A percentile compares a stretch with the other conserved stretches of the same genome.
Evolutionary conservation across 92 coral and sea anemone species (phyloP).

Genomic region (Porites lobata): DNA sequence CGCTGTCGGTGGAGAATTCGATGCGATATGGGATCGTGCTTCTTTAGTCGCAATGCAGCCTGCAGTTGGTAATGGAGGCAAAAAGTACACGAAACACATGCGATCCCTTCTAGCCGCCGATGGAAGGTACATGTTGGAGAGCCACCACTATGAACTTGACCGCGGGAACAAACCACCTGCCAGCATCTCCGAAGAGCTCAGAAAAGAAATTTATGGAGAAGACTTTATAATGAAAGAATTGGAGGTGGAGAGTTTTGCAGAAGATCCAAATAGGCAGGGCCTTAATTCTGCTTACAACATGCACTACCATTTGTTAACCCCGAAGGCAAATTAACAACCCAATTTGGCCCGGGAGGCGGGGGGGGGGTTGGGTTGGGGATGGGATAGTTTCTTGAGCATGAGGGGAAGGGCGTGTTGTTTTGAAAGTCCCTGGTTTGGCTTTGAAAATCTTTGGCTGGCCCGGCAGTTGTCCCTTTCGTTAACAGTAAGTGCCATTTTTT

Average conservation of each 20-base stretch:
- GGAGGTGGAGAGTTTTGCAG: not conserved
- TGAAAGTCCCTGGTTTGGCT: too few relatives aligned
- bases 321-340: not conserved
- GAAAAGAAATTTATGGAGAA: conserved; percentile 33
- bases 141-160: conserved; percentile 26
- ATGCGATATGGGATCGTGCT: conserved; percentile 86
- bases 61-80: conserved; percentile 29
- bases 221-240: conserved; percentile 15
- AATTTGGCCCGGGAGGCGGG: not conserved
- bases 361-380: too few relatives aligned
- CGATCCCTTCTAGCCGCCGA: conserved; percentile 26
- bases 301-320: conserved; percentile 22
- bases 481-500: too few relatives aligned
- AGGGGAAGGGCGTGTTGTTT: not conserved
- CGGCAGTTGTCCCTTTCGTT: too few relatives aligned
- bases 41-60: conserved; percentile 74
- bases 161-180: conserved; percentile 17
- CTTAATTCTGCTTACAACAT: not conserved
- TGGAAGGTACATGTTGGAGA: conserved; percentile 40
- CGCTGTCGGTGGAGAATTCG: conserved; percentile 67
- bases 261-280: not conserved
- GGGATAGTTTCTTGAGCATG: not conserved
- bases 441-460: too few relatives aligned
- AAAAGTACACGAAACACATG: conserved; percentile 32
- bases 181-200: conserved; percentile 4